A percentile compares a stretch with the other conserved stretches of the same genome.
These are phyloP conservation scores for Falco berigora DNA, from an alignment of 2,797 vertebrate species.

Conservation along the genomic window DNA sequence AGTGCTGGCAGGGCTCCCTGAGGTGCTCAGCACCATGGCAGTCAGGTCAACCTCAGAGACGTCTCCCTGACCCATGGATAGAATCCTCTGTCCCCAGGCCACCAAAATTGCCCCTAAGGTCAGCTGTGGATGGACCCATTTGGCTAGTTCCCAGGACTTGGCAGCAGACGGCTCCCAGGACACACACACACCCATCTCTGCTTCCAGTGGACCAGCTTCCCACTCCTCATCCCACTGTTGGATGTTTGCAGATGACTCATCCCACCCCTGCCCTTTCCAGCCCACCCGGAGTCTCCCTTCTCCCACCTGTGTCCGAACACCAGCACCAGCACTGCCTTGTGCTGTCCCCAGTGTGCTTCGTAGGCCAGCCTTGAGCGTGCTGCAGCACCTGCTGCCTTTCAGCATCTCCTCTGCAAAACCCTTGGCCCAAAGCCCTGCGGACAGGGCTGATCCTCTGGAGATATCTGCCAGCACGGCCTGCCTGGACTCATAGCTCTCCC, in stretches of 20 bases:
- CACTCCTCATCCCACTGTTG: not conserved
- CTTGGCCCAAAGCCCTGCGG: not conserved
- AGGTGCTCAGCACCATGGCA: not conserved
- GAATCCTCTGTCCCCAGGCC: not conserved
- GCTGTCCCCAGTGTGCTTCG: fast-evolving
- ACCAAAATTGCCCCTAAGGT: not conserved
- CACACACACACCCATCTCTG: not conserved
- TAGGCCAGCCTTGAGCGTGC: not conserved
- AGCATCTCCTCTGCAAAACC: not conserved
- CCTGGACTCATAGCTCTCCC: not conserved
- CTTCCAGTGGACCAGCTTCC: not conserved
- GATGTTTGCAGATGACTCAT: not conserved
- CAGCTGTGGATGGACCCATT: not conserved
- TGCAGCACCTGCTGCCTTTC: not conserved
- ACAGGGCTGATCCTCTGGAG: not conserved
- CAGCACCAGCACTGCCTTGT: not conserved
- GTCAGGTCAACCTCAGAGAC: not conserved
- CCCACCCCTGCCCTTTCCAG: not conserved
- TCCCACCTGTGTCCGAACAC: not conserved
- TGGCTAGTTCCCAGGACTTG: not conserved
- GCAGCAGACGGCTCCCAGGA: not conserved
- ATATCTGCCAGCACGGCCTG: not conserved
- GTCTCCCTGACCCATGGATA: not conserved
- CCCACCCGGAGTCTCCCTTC: not conserved
- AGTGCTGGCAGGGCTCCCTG: not conserved